Conservation (phyloP, 2,888 invertebrate species). For the Hypena proboscidalis region DNA sequence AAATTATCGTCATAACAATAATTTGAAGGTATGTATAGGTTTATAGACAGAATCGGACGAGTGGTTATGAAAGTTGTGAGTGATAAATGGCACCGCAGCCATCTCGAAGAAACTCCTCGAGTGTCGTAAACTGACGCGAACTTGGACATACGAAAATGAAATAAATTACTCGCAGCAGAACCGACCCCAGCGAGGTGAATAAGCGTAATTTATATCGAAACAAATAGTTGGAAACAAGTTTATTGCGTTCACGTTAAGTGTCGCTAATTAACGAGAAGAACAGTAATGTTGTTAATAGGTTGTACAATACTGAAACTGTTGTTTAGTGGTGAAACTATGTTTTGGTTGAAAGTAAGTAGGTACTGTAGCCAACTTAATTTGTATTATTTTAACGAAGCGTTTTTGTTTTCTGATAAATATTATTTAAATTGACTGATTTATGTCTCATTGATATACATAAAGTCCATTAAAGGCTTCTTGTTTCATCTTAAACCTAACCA, state of each 20-base stretch:
- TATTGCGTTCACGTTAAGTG: neutral
- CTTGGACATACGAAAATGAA: slow-evolving; percentile 32
- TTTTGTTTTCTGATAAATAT: no score
- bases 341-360: no score
- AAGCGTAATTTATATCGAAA: neutral
- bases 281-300: no score
- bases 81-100: slow-evolving; percentile 58
- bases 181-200: slow-evolving; percentile 7
- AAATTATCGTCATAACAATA: slow-evolving; percentile 59
- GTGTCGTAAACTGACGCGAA: slow-evolving; percentile 35
- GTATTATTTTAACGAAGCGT: no score
- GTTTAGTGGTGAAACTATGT: no score
- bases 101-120: slow-evolving; percentile 46
- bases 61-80: slow-evolving; percentile 58
- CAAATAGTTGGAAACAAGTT: neutral
- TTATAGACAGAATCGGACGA: slow-evolving; percentile 43
- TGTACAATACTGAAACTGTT: no score
- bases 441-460: no score
- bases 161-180: slow-evolving; percentile 26
- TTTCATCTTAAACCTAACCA: no score
- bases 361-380: no score
- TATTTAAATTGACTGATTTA: no score
- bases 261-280: no score
- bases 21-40: slow-evolving; percentile 26
- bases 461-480: no score